Percentiles rank a stretch among this genome's conserved stretches.
phyloP scores from a whole-genome alignment of 2,888 invertebrate species.

The Dusona sp. region DNA sequence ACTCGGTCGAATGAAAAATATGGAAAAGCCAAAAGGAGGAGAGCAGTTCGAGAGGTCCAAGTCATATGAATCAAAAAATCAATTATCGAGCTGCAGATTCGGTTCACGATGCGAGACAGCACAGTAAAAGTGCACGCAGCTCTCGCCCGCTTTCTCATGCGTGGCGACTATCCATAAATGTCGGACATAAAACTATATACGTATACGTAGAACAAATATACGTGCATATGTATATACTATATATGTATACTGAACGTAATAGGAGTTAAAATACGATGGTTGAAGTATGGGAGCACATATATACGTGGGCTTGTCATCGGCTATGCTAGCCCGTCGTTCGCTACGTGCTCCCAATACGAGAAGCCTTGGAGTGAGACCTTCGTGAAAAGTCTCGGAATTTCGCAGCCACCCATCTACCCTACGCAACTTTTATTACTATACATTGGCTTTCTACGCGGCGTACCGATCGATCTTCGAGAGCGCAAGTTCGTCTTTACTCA shows the following conservation, averaged over 20 bases:
- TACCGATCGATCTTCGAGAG: conserved; percentile 63
- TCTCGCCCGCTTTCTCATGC: conserved; percentile 43
- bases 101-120: conserved; percentile 13
- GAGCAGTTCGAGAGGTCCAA: conserved; percentile 3
- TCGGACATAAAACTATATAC: conserved; percentile 3
- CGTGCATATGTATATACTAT: no score
- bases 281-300: conserved; percentile 11
- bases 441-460: conserved; percentile 19
- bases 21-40: no score
- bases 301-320: conserved; percentile 63
- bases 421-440: conserved; percentile 17
- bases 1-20: not conserved
- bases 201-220: conserved; percentile 25
- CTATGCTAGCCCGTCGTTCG: conserved; percentile 55
- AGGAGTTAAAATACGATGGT: conserved; percentile 8
- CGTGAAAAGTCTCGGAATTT: conserved; percentile 47
- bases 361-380: conserved; percentile 44
- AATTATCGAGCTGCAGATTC: conserved; percentile 57
- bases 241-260: not conserved
- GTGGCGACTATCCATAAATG: conserved; percentile 50
- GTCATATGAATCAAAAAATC: conserved; percentile 62
- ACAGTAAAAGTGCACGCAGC: conserved; percentile 27
- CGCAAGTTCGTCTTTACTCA: conserved; percentile 50
- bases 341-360: conserved; percentile 65
- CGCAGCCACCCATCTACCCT: conserved; percentile 21